These are phyloP conservation scores for Chloromyia formosa DNA, from an alignment of 2,888 invertebrate genomes.

Conservation along the genomic window DNA sequence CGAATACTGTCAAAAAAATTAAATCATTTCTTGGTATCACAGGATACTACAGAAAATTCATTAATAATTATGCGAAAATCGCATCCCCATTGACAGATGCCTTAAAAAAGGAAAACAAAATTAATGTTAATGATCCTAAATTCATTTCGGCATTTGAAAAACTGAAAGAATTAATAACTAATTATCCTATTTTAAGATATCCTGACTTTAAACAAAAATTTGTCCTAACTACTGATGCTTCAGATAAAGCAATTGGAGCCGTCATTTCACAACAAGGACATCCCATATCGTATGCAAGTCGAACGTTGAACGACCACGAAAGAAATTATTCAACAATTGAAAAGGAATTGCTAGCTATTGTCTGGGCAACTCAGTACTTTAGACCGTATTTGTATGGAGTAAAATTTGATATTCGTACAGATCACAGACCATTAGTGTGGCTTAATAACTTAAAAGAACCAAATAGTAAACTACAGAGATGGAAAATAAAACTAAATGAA, in stretches of 20 bases:
- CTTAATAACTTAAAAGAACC: constrained; percentile 4
- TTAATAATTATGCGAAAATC: constrained; percentile 25
- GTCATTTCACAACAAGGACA: constrained; percentile 54
- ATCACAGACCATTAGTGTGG: constrained; percentile 53
- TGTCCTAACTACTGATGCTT: constrained; percentile 55
- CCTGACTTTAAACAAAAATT: constrained; percentile 56
- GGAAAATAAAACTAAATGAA: constrained; percentile 28
- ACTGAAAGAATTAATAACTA: constrained; percentile 3
- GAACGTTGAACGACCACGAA: constrained; percentile 51
- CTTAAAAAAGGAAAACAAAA: constrained; percentile 41
- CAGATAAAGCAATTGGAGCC: constrained; percentile 52
- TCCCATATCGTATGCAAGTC: constrained; percentile 50
- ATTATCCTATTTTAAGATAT: constrained; percentile 42
- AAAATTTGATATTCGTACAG: constrained; percentile 56
- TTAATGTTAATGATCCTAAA: constrained; percentile 15
- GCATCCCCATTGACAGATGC: constrained; percentile 50
- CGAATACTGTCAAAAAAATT: constrained; percentile 48
- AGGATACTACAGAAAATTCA: constrained; percentile 22
- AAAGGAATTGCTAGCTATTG: constrained; percentile 57
- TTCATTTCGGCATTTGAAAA: constrained; percentile 19
- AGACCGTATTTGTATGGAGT: constrained; percentile 54
- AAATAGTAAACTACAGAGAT: constrained; percentile 7
- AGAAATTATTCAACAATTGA: constrained; percentile 54
- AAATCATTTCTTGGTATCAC: constrained; percentile 45
- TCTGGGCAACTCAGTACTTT: constrained; percentile 57